A percentile compares a stretch with the other conserved stretches of the same genome.
phyloP scores from a whole-genome alignment of 2,797 vertebrate genomes.

The Forpus xanthops region DNA sequence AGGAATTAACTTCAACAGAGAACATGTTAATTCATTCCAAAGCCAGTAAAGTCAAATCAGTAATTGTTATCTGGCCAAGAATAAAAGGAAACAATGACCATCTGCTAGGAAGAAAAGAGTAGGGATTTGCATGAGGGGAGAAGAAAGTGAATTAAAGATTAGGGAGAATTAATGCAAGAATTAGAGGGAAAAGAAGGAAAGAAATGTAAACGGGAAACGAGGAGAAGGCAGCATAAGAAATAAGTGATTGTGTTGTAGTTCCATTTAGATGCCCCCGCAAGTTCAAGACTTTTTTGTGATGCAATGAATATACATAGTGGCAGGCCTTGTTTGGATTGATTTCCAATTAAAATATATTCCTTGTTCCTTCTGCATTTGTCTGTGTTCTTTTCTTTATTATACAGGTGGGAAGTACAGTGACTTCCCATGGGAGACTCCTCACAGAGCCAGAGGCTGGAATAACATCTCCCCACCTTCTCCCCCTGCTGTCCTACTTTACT shows the following conservation, averaged over 20 bases:
- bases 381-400: background rate
- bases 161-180: background rate
- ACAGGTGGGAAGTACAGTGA: background rate
- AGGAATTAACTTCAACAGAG: background rate
- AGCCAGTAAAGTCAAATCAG: background rate
- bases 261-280: rapidly evolving
- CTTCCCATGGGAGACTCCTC: background rate
- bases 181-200: background rate
- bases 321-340: background rate
- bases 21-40: background rate
- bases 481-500: background rate
- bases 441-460: background rate
- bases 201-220: background rate
- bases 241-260: background rate
- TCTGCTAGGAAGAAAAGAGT: background rate
- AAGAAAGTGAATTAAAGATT: background rate
- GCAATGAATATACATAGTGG: background rate
- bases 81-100: background rate
- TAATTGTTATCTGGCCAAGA: background rate
- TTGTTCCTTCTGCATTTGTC: background rate
- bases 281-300: background rate
- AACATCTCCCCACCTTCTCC: background rate
- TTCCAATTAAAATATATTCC: background rate
- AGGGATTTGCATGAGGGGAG: background rate
- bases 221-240: background rate